Evolutionary conservation across 92 coral and sea anemone species (phyloP), one percentile per base, ranked within the genome.

Genomic region (Phymanthus crucifer): DNA sequence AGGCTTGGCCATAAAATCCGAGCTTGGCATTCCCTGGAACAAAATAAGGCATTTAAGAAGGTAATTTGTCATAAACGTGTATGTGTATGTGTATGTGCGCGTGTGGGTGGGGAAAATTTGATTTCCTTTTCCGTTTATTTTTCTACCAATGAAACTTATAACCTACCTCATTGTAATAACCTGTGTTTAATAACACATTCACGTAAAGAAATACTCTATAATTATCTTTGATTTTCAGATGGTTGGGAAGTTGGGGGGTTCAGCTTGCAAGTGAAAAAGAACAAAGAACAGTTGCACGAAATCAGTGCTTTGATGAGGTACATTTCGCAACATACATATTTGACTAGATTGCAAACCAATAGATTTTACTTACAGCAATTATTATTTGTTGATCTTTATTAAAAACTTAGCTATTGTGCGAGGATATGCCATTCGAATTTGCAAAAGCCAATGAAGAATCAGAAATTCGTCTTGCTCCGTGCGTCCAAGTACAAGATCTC

Each of bases 191-290:
- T n/a, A n/a, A n/a, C n/a, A n/a, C n/a, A n/a, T n/a, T n/a, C n/a
- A n/a, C 19, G 18, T 10, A 48, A 48, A 0, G 2, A 48, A 48
- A 48, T 48, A 48, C 18, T 37, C 33, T 32, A 26, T 10, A 3
- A 70, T 40, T 24, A 40, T 3, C 45, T 0, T 70, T 67, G 36
- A 21, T 67, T 19, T 80, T n/a, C 67, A 86, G 90, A 40, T 86
- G 86, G 90, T 72, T 81, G 21, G 52, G 73, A 27, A 83, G 81
- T 32, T 82, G 76, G 83, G 87, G 87, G 12, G 38, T 86, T 0
- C 66, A 70, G 24, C 72, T 79, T 54, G 72, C 78, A 58, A 71
- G 80, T 43, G 90, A 87, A 19, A 82, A 82, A 66, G 32, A 76
- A 70, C 87, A 82, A 61, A 70, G 87, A 34, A 8, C 34, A 32